Evolutionary conservation across 2,113 vertebrate species (phyloP), one percentile per base, ranked within the genome.

Genomic region (Pelecanus crispus): DNA sequence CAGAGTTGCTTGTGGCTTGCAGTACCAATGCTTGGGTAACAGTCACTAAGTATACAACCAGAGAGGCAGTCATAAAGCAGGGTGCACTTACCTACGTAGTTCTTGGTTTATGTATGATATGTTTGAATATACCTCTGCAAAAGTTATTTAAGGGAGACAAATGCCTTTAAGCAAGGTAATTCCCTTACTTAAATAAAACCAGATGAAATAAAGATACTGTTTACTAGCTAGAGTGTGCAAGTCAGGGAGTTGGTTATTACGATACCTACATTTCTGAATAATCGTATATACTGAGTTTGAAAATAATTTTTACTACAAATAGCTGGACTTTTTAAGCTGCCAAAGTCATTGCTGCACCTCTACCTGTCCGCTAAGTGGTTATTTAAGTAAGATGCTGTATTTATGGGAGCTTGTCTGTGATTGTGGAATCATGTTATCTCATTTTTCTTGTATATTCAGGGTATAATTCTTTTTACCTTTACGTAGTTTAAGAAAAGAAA

Each of bases 121-220:
- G 22, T 62, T 89, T 70, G 38, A 88, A 58, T 56, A 78, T 49
- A 49, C 14, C 24, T 63, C 62, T 80, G 17, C 10, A 40, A 58
- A 93, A 90, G 34, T 52, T 73, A 66, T 66, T 92, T 84, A 80
- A 87, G 15, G 52, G 42, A 86, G 61, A 63, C 8, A 87, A 92
- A 92, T 79, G 12, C 12, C 79, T 55, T 90, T 92, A 81, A 80
- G 25, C 8, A 72, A 18, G 3, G 40, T 26, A 80, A 80, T 81
- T 91, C 18, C 17, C 29, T 81, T 56, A 38, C 20, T 70, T 71
- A 63, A 78, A 62, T 86, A 82, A 86, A 86, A 78, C 5, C 32
- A 81, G 26, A 29, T 70, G 28, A 91, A 90, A 81, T 81, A 83
- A 70, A 78, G 55, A 26, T 40, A 45, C 19, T 81, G 11, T 91